Percentiles rank a stretch among this genome's conserved stretches.
Conservation (phyloP, 1,140 invertebrate species). For the Mamestra configurata region DNA sequence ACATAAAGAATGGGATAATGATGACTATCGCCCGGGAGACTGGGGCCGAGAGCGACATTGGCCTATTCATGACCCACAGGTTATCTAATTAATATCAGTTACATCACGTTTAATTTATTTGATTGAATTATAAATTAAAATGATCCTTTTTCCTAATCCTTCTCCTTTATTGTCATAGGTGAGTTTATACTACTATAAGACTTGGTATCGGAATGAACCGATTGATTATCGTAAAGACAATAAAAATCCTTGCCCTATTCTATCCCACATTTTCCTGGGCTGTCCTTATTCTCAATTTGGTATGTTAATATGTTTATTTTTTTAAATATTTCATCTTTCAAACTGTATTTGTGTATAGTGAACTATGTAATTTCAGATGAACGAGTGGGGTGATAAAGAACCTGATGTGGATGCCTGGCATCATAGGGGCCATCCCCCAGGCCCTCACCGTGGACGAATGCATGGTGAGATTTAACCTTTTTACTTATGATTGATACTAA, state of each 20-base stretch:
- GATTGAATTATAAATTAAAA: constrained; percentile 14
- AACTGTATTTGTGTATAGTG: constrained; percentile 45
- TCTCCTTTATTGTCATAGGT: constrained; percentile 68
- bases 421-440: constrained; percentile 79
- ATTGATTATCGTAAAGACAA: constrained; percentile 79
- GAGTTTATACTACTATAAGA: constrained; percentile 75
- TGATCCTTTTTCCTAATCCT: constrained; percentile 50
- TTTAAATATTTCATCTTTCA: constrained; percentile 49
- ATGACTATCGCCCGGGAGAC: constrained; percentile 84
- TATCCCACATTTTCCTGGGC: constrained; percentile 86
- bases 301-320: constrained; percentile 64
- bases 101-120: not conserved
- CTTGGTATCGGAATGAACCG: constrained; percentile 77
- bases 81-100: constrained; percentile 50
- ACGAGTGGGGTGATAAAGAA: constrained; percentile 84
- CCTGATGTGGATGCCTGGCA: constrained; percentile 82
- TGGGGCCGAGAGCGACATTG: constrained; percentile 86
- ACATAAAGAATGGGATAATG: constrained; percentile 87
- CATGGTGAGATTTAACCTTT: constrained; percentile 68
- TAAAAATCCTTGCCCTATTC: constrained; percentile 77
- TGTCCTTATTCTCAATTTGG: constrained; percentile 84
- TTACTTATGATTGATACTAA: not conserved
- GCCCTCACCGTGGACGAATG: constrained; percentile 76
- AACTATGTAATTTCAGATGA: constrained; percentile 70
- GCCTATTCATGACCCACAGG: constrained; percentile 85